Conservation (phyloP, 1,140 invertebrate genomes). For the Lamellibrachia luymesi region DNA sequence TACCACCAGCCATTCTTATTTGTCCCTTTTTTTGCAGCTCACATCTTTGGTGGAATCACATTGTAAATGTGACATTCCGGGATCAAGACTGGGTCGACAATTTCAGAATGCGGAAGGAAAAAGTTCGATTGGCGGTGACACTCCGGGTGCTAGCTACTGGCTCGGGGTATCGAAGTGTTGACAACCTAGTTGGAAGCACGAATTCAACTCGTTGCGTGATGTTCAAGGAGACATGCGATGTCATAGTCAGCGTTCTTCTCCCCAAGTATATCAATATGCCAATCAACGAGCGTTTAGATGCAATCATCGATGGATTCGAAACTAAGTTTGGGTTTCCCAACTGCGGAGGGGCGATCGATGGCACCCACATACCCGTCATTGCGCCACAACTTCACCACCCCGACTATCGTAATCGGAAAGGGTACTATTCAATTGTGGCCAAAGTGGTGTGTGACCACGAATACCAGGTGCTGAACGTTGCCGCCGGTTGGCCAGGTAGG, state of each 20-base stretch:
- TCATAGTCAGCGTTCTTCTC: neutral
- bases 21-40: neutral
- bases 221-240: neutral
- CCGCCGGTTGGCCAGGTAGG: conserved; percentile 4
- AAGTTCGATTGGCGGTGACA: neutral
- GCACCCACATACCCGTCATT: neutral
- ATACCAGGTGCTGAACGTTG: neutral
- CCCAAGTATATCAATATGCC: neutral
- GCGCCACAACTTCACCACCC: neutral
- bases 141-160: neutral
- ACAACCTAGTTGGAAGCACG: neutral
- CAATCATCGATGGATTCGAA: neutral
- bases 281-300: neutral
- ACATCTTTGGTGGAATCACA: neutral
- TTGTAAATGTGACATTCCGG: neutral
- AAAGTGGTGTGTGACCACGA: neutral
- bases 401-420: conserved; percentile 1
- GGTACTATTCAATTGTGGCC: neutral
- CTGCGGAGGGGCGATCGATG: neutral
- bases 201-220: neutral
- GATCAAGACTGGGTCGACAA: neutral
- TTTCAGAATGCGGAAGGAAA: neutral
- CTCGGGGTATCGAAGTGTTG: neutral
- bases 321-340: neutral
- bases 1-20: neutral